Base-by-base conservation (phyloP, 1,140 invertebrate species). In the Habropoda laboriosa region DNA sequence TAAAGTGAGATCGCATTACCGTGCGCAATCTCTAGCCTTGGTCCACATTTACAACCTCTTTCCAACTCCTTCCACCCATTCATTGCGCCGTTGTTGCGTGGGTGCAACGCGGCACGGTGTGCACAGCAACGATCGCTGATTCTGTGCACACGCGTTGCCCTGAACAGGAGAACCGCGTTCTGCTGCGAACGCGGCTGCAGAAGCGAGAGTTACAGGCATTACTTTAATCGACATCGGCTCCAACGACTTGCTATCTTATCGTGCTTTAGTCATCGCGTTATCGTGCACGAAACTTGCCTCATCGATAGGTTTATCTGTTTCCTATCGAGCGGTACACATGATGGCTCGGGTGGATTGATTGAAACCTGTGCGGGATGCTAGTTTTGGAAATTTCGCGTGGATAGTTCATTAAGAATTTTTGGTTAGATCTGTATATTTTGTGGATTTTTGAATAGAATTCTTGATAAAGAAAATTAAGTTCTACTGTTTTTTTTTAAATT, bases 21-120 rank as follows among this genome's bases (percentile, higher is more conserved):
- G 47, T 60, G 70, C 81, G 57, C 86, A 87, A 88, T 89, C 87
- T 85, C 60, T 73, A 90, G 88, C 84, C 89, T 88, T 87, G 86
- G 80, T 87, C 85, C 84, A 90, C 80, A 89, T 89, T 87, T 79
- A 77, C 80, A 82, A 74, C 80, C 70, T 82, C 81, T 83, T 86
- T 83, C 66, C 74, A 51, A 40, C 71, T 64, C 55, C 74, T 57
- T 40, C 63, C 51, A 51, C 51, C 55, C 49, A 45, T 76, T 55
- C 63, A 32, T 72, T 58, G 53, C 68, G 74, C 30, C 74, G 67
- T 78, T 58, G 42, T 57, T 27, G 47, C 51, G 72, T 81, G 40
- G 42, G 32, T 81, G 67, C 76, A 61, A 21, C 49, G 67, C 72
- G 6, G 24, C 18, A 5, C 57, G 13, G 21, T 53, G 45, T 57